Percentiles rank a stretch among this genome's conserved stretches.
These are phyloP conservation scores for Conus ventricosus DNA, from an alignment of 1,140 invertebrate species.

Conservation along the genomic window DNA sequence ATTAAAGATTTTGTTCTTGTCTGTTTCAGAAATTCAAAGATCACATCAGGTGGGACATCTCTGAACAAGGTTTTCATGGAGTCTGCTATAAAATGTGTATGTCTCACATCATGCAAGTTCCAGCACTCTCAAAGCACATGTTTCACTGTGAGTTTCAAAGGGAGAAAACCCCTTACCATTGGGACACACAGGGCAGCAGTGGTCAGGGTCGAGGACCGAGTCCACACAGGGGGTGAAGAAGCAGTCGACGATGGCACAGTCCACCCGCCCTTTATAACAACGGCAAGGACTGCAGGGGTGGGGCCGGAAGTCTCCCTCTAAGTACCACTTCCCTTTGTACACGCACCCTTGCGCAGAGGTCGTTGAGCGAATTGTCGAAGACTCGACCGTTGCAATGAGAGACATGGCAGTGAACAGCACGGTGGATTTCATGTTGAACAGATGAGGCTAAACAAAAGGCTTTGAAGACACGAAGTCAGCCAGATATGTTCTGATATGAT, in stretches of 20 bases:
- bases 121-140: too few relatives aligned
- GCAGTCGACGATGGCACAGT: slow-evolving; percentile 57
- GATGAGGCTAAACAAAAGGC: not conserved
- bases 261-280: slow-evolving; percentile 40
- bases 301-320: slow-evolving; percentile 41
- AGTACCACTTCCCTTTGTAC: slow-evolving; percentile 44
- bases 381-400: not conserved
- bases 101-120: too few relatives aligned
- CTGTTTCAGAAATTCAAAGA: too few relatives aligned
- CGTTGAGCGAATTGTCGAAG: not conserved
- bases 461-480: not conserved
- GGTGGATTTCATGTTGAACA: not conserved
- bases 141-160: too few relatives aligned
- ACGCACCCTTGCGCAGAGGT: slow-evolving; percentile 33
- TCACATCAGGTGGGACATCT: too few relatives aligned
- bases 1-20: too few relatives aligned
- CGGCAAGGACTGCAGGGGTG: slow-evolving; percentile 51
- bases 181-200: slow-evolving; percentile 56
- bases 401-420: not conserved
- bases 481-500: too few relatives aligned
- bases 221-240: slow-evolving; percentile 56
- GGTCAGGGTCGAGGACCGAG: slow-evolving; percentile 47
- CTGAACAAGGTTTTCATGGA: too few relatives aligned
- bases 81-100: too few relatives aligned
- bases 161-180: slow-evolving; percentile 44